Conservation (phyloP, 2,888 invertebrate genomes). For the Diogma glabrata region DNA sequence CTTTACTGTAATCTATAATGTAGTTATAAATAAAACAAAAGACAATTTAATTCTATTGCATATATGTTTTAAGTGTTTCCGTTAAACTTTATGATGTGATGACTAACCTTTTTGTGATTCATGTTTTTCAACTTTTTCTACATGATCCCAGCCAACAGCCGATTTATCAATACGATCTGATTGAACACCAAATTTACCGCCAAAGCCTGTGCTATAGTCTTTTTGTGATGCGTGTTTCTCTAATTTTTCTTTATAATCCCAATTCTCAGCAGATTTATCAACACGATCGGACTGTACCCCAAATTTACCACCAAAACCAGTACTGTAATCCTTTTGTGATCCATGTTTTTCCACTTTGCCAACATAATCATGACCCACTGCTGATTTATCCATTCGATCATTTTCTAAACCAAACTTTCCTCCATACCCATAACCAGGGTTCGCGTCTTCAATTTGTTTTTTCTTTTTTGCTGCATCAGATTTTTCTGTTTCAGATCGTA, state of each 20-base stretch:
- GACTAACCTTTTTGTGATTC: slow-evolving; percentile 74
- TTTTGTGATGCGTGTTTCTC: slow-evolving; percentile 72
- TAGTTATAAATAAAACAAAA: too few relatives aligned
- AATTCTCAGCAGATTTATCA: slow-evolving; percentile 67
- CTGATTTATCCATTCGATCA: slow-evolving; percentile 72
- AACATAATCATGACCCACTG: slow-evolving; percentile 75
- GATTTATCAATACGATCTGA: slow-evolving; percentile 67
- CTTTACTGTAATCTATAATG: slow-evolving; percentile 39
- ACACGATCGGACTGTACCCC: slow-evolving; percentile 66
- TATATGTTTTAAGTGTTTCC: too few relatives aligned
- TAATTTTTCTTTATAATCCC: slow-evolving; percentile 69
- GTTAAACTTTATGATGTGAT: too few relatives aligned
- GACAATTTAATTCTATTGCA: too few relatives aligned
- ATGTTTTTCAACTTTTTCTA: slow-evolving; percentile 68
- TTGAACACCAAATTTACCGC: slow-evolving; percentile 79
- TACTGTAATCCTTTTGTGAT: slow-evolving; percentile 60
- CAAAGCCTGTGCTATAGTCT: slow-evolving; percentile 68
- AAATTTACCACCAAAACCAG: slow-evolving; percentile 67
- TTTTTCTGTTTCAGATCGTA: slow-evolving; percentile 67
- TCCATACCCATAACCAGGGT: slow-evolving; percentile 59
- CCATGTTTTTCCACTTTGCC: slow-evolving; percentile 70
- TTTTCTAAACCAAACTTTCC: slow-evolving; percentile 78
- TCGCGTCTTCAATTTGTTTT: slow-evolving; percentile 60
- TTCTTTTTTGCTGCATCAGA: slow-evolving; percentile 65
- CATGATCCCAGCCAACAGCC: slow-evolving; percentile 81